Percentiles rank a stretch among this genome's conserved stretches.
Evolutionary conservation across 1,140 invertebrate species (phyloP).

Genomic region (Caenorhabditis brenneri): DNA sequence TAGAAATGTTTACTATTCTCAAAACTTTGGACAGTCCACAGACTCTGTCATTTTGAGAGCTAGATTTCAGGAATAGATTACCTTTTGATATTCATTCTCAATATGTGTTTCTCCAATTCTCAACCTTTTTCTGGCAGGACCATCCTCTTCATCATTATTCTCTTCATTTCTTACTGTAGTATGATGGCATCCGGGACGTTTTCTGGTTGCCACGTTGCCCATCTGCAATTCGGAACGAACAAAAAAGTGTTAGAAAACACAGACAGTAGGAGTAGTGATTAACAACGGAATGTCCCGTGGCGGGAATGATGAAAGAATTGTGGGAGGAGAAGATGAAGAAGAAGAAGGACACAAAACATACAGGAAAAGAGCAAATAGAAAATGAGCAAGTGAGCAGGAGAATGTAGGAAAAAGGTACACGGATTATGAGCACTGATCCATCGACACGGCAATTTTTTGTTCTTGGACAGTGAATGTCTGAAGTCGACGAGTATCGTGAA

Average conservation of each 20-base stretch:
- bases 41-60: no score
- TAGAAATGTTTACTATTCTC: no score
- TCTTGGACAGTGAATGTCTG: neutral
- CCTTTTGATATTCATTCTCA: slow-evolving; percentile 39
- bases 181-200: slow-evolving; percentile 18
- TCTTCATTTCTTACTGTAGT: neutral
- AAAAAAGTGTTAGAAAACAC: neutral
- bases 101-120: slow-evolving; percentile 5
- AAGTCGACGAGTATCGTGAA: neutral
- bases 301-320: slow-evolving; percentile 26
- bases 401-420: neutral
- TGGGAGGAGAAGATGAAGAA: neutral
- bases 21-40: no score
- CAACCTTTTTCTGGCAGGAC: neutral
- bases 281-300: slow-evolving; percentile 28
- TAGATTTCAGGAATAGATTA: no score
- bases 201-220: slow-evolving; percentile 22
- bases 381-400: slow-evolving; percentile 17
- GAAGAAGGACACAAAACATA: slow-evolving; percentile 41
- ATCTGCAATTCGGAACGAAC: neutral
- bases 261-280: slow-evolving; percentile 1
- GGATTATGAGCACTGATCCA: slow-evolving; percentile 21
- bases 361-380: slow-evolving; percentile 39
- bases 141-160: slow-evolving; percentile 1
- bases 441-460: neutral